A percentile compares a stretch with the other conserved stretches of the same genome.
These are phyloP conservation scores for Mesorhabditis spiculigera DNA, from an alignment of 2,888 invertebrate genomes.

Conservation along the genomic window DNA sequence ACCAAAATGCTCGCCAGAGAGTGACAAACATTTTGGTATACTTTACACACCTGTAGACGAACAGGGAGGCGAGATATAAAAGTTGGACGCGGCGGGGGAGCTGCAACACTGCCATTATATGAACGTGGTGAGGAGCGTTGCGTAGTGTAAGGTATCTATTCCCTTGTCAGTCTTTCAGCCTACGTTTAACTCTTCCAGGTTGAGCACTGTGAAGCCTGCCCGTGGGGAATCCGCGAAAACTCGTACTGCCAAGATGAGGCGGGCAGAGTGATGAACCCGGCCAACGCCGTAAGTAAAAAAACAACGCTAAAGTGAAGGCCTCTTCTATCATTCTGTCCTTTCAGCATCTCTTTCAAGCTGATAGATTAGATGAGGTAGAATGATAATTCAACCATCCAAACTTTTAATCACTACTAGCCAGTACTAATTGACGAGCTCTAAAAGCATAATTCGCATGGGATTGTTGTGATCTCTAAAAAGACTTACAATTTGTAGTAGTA, in stretches of 20 bases:
- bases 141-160: no score
- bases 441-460: background rate
- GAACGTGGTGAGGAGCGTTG: no score
- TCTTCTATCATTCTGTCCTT: background rate
- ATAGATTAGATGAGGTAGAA: no score
- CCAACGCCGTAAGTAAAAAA: slow-evolving; percentile 25
- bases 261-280: slow-evolving; percentile 35
- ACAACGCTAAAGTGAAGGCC: background rate
- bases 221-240: slow-evolving; percentile 50
- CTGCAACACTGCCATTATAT: no score
- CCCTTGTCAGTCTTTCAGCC: no score
- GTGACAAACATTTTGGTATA: no score
- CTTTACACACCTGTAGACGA: no score
- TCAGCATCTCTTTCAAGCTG: slow-evolving; percentile 5
- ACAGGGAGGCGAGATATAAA: background rate
- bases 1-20: no score
- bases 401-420: no score
- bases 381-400: no score
- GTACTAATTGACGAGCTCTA: no score
- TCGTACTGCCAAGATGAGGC: slow-evolving; percentile 44
- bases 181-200: slow-evolving; percentile 25
- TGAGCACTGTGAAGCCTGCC: slow-evolving; percentile 48
- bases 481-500: background rate
- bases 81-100: background rate
- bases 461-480: background rate